Base-by-base conservation (phyloP, 2,888 invertebrate species). In the Cheilosia scutellata region DNA sequence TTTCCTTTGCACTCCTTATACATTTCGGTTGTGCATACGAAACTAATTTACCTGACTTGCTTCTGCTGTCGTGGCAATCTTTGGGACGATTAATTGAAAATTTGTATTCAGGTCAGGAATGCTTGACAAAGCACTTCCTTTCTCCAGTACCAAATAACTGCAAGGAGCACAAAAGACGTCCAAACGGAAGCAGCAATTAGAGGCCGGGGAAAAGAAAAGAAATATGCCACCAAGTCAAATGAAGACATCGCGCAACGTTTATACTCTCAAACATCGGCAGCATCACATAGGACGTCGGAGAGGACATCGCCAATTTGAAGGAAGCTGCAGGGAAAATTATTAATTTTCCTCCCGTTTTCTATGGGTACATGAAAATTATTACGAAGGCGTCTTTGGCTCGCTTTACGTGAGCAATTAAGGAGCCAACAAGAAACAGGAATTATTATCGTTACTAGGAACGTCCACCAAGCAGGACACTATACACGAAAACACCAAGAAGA, bases 401-500 rank as follows among this genome's bases (percentile, higher is more conserved):
- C 60, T 65, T 84, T 84, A 86, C 86, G 86, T 86, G 86, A 86
- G 86, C 86, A 86, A 86, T 86, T 86, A 86, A 62, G 82, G 49
- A 62, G 68, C 58, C 51, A 68, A 58, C 58, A 66, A 70, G 70
- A 42, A 57, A 33, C 13, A 51, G 49, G 57, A 78, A 71, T 78
- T 78, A 76, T 76, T 66, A 66, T 76, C 76, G 20, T 75, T 76
- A 63, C 65, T 44, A 42, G 44, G 68, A 37, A 49, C 57, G 53
- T 71, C 65, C 49, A 66, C 70, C 58, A 33, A 37, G 27, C 51
- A 75, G 72, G 47, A 75, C 68, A 75, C 62, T 51, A 16, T 4
- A 31, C 9, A 44, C 4, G 33, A 44, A 70, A 66, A 74, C 44
- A 65, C 27, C 49, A 51, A 31, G 11, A 33, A 47, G 55, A 79